Evolutionary conservation across 1,140 invertebrate genomes (phyloP), one percentile per base, ranked within the genome.

Genomic region (Nephotettix cincticeps): DNA sequence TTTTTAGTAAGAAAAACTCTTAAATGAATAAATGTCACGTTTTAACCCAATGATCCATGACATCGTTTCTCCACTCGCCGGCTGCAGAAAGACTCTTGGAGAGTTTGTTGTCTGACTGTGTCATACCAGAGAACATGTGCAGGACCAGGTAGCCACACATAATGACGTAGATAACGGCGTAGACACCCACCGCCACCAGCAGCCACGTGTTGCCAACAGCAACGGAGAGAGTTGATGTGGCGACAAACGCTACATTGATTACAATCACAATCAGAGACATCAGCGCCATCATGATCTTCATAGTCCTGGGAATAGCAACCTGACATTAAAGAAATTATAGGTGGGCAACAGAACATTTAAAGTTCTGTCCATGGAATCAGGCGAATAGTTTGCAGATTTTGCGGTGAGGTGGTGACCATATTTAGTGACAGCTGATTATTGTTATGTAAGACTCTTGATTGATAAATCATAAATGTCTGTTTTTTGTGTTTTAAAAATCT

Each of bases 201-300:
- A 51, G 47, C 47, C 47, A 51, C 14, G 3, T 11, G 47, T 51
- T 51, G 3, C 14, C 14, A n/a, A 51, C 6, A n/a, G 47, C 47
- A 9, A n/a, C 21, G 14, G 47, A 51, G n/a, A 51, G n/a, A 4
- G 4, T 4, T 51, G 47, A 51, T 17, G 47, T 11, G 19, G 21
- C 14, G 4, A 95, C 91, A 80, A 95, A 94, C 78, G 89, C 95
- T 61, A 94, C 84, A 78, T 96, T 96, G 72, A 96, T 94, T 11
- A 77, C 79, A 76, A 96, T 93, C 0, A 96, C 90, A 23, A 91
- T 78, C 9, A 88, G 76, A 6, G 91, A 90, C 19, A 95, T 79
- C 0, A 87, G 29, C 36, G 86, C 86, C 0, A 91, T 82, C 19
- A 91, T 79, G 17, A 90, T 80, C 81, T 90, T 92, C 76, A 88